Evolutionary conservation across 2,113 vertebrate genomes (phyloP).

Genomic region (Otis tarda): DNA sequence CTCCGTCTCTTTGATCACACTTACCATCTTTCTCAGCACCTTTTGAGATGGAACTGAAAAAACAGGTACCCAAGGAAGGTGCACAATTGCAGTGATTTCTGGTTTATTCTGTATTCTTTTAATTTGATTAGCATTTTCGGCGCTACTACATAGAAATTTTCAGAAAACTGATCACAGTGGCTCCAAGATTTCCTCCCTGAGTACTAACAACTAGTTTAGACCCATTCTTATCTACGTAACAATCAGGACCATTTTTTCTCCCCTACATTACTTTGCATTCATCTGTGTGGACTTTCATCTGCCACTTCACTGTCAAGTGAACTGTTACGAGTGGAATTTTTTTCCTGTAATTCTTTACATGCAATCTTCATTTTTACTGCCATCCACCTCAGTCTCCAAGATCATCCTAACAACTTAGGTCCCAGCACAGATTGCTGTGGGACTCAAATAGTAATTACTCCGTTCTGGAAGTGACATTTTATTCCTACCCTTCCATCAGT

Average conservation of each 20-base stretch:
- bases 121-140: not conserved
- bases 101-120: not conserved
- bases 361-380: not conserved
- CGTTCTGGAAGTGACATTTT: not conserved
- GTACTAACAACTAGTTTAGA: not conserved
- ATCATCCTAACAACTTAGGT: not conserved
- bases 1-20: not conserved
- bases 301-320: not conserved
- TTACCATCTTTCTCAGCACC: not conserved
- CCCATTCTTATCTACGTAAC: not conserved
- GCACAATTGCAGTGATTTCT: not conserved
- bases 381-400: not conserved
- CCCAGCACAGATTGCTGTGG: not conserved
- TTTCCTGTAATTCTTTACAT: not conserved
- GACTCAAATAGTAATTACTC: not conserved
- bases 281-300: not conserved
- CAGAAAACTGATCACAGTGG: not conserved
- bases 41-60: not conserved
- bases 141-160: not conserved
- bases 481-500: not conserved
- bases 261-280: not conserved
- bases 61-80: not conserved
- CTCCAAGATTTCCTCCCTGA: not conserved
- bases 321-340: not conserved
- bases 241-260: not conserved